Base-by-base conservation (phyloP, 2,113 vertebrate species). In the Ursus arctos region DNA sequence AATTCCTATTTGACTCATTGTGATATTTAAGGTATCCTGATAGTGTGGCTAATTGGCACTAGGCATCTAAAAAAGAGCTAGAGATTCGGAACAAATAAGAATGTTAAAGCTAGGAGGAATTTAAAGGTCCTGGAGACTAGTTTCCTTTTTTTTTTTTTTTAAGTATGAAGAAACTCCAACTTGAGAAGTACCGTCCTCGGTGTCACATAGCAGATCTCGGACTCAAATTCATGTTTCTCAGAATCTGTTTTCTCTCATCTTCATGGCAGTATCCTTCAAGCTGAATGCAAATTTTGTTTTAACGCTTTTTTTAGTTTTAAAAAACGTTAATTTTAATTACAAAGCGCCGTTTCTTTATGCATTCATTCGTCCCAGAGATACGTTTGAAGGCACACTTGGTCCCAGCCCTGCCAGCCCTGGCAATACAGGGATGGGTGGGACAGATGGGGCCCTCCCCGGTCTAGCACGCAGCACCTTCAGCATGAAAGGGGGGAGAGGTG, bases 401-500 rank as follows among this genome's bases (percentile, higher is more conserved):
- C 40, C 26, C 26, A 43, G 21, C 6, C 9, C 21, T 21, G 6
- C 22, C 4, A 26, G 22, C 6, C 7, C 21, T 22, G 4, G 26
- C 15, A 18, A 12, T 43, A 24, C 10, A 22, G 55, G 49, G 40
- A 33, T 74, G 19, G 19, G 0, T 18, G 31, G 24, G 28, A 21
- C 4, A 79, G 49, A 19, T 1, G 8, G 13, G 28, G 15, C 15
- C 14, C 36, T 28, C 36, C 4, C 4, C 26, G 61, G 22, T 40
- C 12, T 10, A 12, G n/a, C 22, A 69, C 10, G 6, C 21, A 71
- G 7, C 4, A 53, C 33, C 31, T 76, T 59, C 82, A 63, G 4
- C 9, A 47, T 7, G 53, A n/a, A 8, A 22, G 6, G 2, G 10
- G 0, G 0, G 10, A 7, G 40, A 0, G 9, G 5, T 31, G 5